Conservation (phyloP, 2,888 invertebrate genomes). For the Oeneis ivallda region DNA sequence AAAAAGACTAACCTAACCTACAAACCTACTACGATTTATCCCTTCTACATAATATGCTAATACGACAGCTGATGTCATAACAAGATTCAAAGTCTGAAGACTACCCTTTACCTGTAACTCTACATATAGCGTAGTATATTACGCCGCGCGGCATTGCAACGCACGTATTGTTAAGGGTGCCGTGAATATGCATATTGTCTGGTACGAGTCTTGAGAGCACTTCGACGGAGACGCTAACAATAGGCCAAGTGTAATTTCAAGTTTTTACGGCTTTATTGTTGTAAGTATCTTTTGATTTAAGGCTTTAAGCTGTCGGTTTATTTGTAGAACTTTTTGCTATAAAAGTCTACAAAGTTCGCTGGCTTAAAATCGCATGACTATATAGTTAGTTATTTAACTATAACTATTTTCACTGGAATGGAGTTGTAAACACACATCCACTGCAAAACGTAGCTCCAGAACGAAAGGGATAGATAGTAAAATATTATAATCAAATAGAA, state of each 20-base stretch:
- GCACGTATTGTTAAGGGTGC: conserved; percentile 39
- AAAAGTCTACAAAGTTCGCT: not conserved
- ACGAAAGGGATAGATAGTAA: too few relatives aligned
- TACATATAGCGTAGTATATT: conserved; percentile 15
- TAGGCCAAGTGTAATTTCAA: conserved; percentile 60
- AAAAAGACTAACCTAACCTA: too few relatives aligned
- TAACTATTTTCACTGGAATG: too few relatives aligned
- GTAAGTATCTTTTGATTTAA: conserved; percentile 40
- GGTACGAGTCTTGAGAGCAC: conserved; percentile 56
- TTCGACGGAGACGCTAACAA: conserved; percentile 57
- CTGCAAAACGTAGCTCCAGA: too few relatives aligned
- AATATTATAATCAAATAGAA: too few relatives aligned
- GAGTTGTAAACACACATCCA: too few relatives aligned
- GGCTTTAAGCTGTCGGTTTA: conserved; percentile 22
- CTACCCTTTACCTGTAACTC: not conserved
- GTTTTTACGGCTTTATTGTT: conserved; percentile 56
- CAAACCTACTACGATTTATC: too few relatives aligned
- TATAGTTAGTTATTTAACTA: not conserved
- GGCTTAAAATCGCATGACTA: not conserved
- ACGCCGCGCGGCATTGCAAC: conserved; percentile 28
- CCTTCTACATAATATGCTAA: too few relatives aligned
- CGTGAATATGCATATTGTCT: conserved; percentile 72
- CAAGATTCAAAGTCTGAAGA: not conserved
- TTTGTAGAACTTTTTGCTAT: conserved; percentile 10
- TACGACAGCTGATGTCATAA: not conserved